A percentile compares a stretch with the other conserved stretches of the same genome.
These are phyloP conservation scores for Enteromius afrohamiltoni DNA, from an alignment of 2,797 vertebrate genomes.

Conservation along the genomic window DNA sequence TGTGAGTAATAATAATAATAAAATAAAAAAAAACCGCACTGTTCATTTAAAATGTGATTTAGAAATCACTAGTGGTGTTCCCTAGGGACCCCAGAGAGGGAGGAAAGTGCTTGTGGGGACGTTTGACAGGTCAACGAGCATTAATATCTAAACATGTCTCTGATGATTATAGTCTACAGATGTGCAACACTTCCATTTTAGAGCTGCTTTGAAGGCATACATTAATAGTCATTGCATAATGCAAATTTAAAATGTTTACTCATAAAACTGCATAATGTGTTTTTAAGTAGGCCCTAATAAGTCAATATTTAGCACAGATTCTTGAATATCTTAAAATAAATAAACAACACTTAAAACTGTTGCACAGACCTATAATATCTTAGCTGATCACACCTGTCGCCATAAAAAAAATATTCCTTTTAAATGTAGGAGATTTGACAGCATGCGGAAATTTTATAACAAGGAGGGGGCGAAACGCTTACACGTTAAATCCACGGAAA, in stretches of 20 bases:
- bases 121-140: constrained; percentile 73
- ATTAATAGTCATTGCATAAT: neutral
- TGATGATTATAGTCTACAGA: constrained; percentile 68
- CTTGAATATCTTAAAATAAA: neutral
- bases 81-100: constrained; percentile 3
- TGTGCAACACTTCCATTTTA: constrained; percentile 64
- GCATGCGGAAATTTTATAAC: neutral
- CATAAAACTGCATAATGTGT: neutral
- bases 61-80: neutral
- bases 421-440: neutral
- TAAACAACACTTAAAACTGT: neutral
- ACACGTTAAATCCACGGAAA: neutral
- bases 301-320: too few relatives aligned
- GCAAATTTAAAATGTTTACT: neutral
- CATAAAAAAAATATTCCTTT: neutral
- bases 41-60: neutral
- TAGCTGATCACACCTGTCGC: neutral
- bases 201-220: constrained; percentile 62
- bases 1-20: neutral
- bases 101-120: constrained; percentile 63
- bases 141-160: constrained; percentile 63
- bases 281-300: neutral
- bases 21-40: neutral
- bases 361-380: neutral
- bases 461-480: neutral